phyloP scores from a whole-genome alignment of 1,140 invertebrate genomes.

The Ips nitidus region DNA sequence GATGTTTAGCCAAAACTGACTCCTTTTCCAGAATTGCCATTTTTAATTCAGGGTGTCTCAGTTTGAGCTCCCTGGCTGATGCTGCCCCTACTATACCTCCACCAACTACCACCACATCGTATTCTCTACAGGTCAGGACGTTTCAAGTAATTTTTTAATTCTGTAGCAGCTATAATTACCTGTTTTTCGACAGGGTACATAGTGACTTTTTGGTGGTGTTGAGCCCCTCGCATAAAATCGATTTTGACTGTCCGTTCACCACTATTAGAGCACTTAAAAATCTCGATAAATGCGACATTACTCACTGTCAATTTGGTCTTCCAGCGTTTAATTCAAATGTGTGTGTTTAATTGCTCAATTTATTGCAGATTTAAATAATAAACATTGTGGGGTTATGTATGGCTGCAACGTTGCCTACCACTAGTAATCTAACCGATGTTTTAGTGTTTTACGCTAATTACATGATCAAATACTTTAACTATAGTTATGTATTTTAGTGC shows the following conservation, averaged over 20 bases:
- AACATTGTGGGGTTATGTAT: too few species aligned
- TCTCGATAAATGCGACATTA: conserved; percentile 9
- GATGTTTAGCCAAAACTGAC: conserved; percentile 79
- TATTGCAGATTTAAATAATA: too few species aligned
- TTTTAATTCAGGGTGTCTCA: conserved; percentile 75
- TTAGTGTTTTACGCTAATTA: too few species aligned
- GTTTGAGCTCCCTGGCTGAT: conserved; percentile 84
- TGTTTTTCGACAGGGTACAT: not conserved
- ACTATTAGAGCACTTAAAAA: conserved; percentile 4
- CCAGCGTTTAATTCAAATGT: too few species aligned
- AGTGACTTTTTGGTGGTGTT: conserved; percentile 1
- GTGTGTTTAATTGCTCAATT: too few species aligned
- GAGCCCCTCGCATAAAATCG: conserved; percentile 9
- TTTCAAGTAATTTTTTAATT: not conserved
- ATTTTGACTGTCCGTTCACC: not conserved
- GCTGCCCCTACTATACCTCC: conserved; percentile 96
- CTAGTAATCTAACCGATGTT: too few species aligned
- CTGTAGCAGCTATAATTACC: not conserved
- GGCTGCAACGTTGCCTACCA: too few species aligned
- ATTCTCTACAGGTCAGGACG: conserved; percentile 22
- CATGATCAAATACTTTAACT: too few species aligned
- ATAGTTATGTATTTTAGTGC: too few species aligned
- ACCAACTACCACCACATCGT: conserved; percentile 86
- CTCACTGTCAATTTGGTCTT: too few species aligned
- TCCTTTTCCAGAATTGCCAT: conserved; percentile 96